Evolutionary conservation across 2,113 vertebrate genomes (phyloP).

Genomic region (Gavia stellata): DNA sequence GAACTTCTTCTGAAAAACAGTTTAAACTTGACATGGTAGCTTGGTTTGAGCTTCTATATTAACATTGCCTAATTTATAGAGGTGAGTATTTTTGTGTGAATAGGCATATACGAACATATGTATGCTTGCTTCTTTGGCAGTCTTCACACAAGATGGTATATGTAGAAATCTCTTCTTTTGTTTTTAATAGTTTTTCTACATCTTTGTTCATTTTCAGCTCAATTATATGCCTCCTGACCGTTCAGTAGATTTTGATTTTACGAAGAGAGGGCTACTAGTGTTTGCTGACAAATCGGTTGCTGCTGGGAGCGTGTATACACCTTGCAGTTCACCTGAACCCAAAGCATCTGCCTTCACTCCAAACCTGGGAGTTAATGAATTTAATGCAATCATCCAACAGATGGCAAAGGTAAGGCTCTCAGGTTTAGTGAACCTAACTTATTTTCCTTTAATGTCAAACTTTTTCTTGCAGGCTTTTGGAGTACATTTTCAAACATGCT

Average conservation of each 20-base stretch:
- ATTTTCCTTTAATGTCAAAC: neutral
- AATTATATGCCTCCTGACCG: slow-evolving; percentile 79
- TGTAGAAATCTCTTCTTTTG: neutral
- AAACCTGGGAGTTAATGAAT: slow-evolving; percentile 68
- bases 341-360: slow-evolving; percentile 44
- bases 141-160: neutral
- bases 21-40: neutral
- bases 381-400: slow-evolving; percentile 77
- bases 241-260: slow-evolving; percentile 86
- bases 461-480: neutral
- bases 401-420: slow-evolving; percentile 80
- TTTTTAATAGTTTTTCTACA: neutral
- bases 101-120: neutral
- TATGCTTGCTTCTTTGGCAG: neutral
- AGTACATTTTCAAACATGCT: neutral
- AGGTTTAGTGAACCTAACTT: neutral
- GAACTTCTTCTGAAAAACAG: neutral
- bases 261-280: slow-evolving; percentile 86
- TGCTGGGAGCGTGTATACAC: slow-evolving; percentile 52
- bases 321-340: slow-evolving; percentile 12
- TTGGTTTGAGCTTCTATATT: neutral
- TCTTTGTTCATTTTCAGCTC: slow-evolving; percentile 70
- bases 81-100: neutral
- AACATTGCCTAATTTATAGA: neutral
- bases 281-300: slow-evolving; percentile 75